Evolutionary conservation across 2,113 vertebrate genomes (phyloP).

Genomic region (Cyprinodon brontotheroides): DNA sequence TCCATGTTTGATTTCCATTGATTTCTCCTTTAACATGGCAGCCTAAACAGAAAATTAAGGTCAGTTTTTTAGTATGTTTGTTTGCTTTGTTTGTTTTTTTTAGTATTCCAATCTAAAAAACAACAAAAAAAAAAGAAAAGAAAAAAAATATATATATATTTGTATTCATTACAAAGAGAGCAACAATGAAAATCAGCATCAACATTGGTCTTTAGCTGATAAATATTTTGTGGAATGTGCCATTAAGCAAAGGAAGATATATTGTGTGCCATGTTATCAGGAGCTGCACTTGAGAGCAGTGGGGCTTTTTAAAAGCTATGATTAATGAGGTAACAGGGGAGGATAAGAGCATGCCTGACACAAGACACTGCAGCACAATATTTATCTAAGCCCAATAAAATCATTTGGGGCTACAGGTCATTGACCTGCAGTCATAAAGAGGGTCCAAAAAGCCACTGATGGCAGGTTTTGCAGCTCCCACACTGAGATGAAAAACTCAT

Average conservation of each 20-base stretch:
- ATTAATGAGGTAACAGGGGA: constrained; percentile 77
- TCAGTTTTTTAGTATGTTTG: neutral
- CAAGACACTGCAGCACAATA: constrained; percentile 76
- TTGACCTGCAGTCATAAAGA: constrained; percentile 54
- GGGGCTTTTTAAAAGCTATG: constrained; percentile 73
- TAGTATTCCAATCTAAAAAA: neutral
- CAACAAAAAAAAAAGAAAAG: constrained; percentile 15
- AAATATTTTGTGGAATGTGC: constrained; percentile 61
- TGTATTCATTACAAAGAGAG: neutral
- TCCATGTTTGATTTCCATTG: constrained; percentile 83
- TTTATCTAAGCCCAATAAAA: constrained; percentile 81
- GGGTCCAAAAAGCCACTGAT: constrained; percentile 58
- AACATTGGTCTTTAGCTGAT: constrained; percentile 37
- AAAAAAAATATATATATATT: neutral
- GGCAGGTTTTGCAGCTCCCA: constrained; percentile 49
- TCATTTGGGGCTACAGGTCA: constrained; percentile 72
- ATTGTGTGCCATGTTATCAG: constrained; percentile 66
- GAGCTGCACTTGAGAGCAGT: constrained; percentile 68
- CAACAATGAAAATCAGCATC: constrained; percentile 9
- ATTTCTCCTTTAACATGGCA: constrained; percentile 89
- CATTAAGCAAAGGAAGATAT: constrained; percentile 66
- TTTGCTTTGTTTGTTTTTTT: neutral
- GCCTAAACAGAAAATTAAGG: constrained; percentile 74
- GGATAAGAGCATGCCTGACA: constrained; percentile 73
- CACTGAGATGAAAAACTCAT: constrained; percentile 18